Base-by-base conservation (phyloP, 2,797 vertebrate genomes). In the Bovichtus variegatus region DNA sequence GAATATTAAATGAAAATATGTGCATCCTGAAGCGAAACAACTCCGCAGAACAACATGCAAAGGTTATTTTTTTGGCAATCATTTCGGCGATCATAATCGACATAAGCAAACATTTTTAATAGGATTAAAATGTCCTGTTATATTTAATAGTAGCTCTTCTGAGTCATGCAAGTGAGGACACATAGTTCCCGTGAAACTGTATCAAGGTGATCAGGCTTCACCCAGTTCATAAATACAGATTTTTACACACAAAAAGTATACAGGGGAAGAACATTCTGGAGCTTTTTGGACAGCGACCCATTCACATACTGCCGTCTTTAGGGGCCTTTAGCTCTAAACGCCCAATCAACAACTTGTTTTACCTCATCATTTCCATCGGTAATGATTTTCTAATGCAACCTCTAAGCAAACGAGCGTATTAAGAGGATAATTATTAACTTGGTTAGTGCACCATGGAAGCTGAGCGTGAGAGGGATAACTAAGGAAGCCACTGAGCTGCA, bases 311-410 rank as follows among this genome's bases (percentile, higher is more conserved):
- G 61, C 54, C 51, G 84, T 84, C 78, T 95, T 95, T 94, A 95
- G 90, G 90, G 93, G 78, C 71, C 89, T 90, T 95, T 94, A 94
- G 86, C 87, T 93, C 89, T 94, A 95, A 95, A 94, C 76, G 74
- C 90, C 91, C 87, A 58, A 89, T 94, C 71, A 93, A 93, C 92
- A 91, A 88, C 92, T 92, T 85, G 93, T 96, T 95, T 86, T 61
- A 89, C 78, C 79, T 89, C 89, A 89, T 95, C 70, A 87, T 93
- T 90, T 91, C 88, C 93, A 85, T 87, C 93, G 90, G 76, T 94
- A 94, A 92, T 95, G 92, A 95, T 95, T 94, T 95, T 96, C 95
- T 96, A 90, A 94, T 94, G 87, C 91, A 90, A 81, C 87, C 92
- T 89, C 87, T 54, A 65, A 81, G 81, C 88, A 90, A 92, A 92